phyloP scores from a whole-genome alignment of 2,888 invertebrate species.

The Xylota sylvarum region DNA sequence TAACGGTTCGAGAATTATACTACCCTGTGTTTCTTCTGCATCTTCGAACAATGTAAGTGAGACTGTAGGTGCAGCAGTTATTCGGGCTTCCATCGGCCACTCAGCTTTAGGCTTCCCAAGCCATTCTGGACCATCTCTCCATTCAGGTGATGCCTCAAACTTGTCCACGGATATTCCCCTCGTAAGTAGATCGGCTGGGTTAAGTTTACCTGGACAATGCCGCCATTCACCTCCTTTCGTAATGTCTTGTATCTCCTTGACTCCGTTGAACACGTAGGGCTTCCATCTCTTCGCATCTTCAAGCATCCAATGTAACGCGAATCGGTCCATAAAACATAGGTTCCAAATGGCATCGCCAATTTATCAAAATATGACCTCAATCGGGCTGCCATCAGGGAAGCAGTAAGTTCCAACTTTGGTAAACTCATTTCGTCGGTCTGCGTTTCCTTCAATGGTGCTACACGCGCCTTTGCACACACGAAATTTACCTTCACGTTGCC shows the following conservation, averaged over 20 bases:
- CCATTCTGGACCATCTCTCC: not conserved
- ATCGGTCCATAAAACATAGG: constrained; percentile 21
- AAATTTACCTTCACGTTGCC: no score
- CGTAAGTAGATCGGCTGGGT: not conserved
- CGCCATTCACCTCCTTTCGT: constrained; percentile 21
- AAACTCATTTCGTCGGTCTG: no score
- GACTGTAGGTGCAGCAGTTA: not conserved
- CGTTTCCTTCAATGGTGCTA: no score
- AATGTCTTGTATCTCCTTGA: constrained; percentile 40
- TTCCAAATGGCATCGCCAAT: not conserved
- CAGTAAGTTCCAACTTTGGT: no score
- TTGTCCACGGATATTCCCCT: no score
- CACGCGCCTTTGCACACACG: no score
- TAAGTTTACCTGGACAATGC: constrained; percentile 7
- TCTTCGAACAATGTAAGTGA: not conserved
- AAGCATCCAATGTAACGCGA: constrained; percentile 13
- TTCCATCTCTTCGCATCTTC: constrained; percentile 11
- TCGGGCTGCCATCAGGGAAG: no score
- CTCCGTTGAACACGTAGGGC: constrained; percentile 22
- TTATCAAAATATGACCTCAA: no score
- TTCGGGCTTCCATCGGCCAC: no score
- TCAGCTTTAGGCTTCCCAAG: not conserved
- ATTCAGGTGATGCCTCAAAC: no score
- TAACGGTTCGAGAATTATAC: constrained; percentile 16
- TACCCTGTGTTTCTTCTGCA: not conserved